Evolutionary conservation across 2,113 vertebrate species (phyloP).

Genomic region (Oreocharis arfaki): DNA sequence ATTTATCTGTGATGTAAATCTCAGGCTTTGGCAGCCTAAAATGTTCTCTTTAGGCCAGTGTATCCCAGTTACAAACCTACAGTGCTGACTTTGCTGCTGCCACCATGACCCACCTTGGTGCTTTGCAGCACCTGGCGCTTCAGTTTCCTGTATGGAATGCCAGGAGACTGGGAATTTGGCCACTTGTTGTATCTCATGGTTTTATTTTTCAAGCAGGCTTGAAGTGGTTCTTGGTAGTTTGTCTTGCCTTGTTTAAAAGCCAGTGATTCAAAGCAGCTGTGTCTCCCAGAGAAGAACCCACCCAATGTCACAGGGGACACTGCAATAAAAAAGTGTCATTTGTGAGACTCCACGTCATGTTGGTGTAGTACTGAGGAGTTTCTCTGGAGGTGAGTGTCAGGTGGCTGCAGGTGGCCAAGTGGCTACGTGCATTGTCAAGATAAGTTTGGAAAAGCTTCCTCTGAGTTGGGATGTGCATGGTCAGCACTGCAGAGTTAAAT

Average conservation of each 20-base stretch:
- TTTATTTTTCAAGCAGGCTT: background rate
- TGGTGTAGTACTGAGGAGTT: background rate
- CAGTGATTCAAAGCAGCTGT: background rate
- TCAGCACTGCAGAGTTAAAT: background rate
- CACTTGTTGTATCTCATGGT: background rate
- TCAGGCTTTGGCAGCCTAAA: background rate
- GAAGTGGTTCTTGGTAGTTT: background rate
- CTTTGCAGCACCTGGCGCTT: background rate
- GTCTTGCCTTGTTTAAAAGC: background rate
- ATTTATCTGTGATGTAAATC: background rate
- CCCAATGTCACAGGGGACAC: background rate
- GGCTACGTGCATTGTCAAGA: background rate
- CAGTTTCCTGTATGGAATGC: background rate
- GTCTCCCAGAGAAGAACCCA: background rate
- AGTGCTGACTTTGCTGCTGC: background rate
- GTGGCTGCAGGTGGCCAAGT: background rate
- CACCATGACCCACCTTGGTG: background rate
- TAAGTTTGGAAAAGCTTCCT: background rate
- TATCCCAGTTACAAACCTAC: background rate
- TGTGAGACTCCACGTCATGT: rapidly evolving
- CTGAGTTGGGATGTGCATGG: background rate
- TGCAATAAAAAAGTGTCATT: background rate
- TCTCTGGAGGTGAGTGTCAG: background rate
- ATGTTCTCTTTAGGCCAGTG: background rate
- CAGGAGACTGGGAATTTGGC: background rate